phyloP scores from a whole-genome alignment of 2,797 vertebrate genomes.

The Premnoplex brunnescens region DNA sequence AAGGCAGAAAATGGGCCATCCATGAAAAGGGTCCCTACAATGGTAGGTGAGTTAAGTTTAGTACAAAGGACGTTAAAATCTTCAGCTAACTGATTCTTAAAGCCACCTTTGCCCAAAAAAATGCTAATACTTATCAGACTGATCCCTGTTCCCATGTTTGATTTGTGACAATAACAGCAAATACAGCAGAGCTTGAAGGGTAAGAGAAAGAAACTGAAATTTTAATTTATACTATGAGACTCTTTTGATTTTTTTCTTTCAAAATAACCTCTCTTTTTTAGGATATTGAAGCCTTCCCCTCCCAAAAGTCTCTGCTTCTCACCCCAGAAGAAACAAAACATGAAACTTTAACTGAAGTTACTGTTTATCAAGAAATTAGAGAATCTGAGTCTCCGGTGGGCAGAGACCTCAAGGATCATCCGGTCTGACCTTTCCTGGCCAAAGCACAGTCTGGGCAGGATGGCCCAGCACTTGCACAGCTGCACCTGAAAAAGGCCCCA shows the following conservation, averaged over 20 bases:
- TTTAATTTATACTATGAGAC: neutral
- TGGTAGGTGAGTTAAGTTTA: too few species aligned
- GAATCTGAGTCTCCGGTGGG: neutral
- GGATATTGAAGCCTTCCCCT: neutral
- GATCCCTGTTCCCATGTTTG: neutral
- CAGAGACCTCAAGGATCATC: too few species aligned
- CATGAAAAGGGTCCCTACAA: neutral
- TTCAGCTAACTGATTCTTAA: neutral
- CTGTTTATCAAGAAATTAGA: neutral
- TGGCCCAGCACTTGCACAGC: neutral
- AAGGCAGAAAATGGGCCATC: neutral
- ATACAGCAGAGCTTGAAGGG: too few species aligned
- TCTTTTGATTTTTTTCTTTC: neutral
- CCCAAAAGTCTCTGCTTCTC: neutral
- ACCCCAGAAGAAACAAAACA: neutral
- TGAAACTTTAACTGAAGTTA: neutral
- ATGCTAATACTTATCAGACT: neutral
- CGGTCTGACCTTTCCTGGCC: neutral
- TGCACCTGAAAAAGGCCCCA: neutral
- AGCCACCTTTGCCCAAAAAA: neutral
- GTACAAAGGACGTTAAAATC: neutral
- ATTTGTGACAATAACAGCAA: neutral
- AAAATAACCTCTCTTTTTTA: neutral
- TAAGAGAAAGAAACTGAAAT: neutral
- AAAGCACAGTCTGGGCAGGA: neutral